These are phyloP conservation scores for Drosophila tani DNA, from an alignment of 1,140 invertebrate species.

Conservation along the genomic window DNA sequence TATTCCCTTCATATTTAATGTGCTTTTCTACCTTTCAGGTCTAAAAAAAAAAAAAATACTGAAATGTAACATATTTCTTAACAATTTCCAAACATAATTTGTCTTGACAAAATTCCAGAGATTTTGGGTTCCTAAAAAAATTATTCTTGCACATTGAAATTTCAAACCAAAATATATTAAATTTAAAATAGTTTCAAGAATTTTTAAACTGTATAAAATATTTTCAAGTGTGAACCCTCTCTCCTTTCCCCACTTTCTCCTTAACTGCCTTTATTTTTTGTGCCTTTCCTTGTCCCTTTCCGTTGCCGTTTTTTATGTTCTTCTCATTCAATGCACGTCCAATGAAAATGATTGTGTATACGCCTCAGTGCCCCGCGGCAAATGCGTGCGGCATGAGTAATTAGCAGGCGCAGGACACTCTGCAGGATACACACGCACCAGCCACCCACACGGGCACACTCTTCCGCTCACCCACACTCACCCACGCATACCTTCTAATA, in stretches of 20 bases:
- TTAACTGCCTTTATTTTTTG: constrained; percentile 17
- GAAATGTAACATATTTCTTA: not conserved
- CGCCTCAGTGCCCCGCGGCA: constrained; percentile 74
- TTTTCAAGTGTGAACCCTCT: not conserved
- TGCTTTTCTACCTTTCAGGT: not conserved
- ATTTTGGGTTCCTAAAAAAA: too few species aligned
- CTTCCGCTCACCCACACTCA: not conserved
- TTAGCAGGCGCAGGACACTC: constrained; percentile 64
- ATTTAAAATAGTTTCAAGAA: not conserved
- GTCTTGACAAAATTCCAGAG: too few species aligned
- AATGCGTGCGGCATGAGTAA: constrained; percentile 81
- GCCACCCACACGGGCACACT: constrained; percentile 10
- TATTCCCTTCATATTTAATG: not conserved
- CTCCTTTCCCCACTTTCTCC: not conserved
- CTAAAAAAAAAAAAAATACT: not conserved
- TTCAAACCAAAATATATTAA: too few species aligned
- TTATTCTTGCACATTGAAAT: too few species aligned
- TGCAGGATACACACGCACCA: constrained; percentile 37
- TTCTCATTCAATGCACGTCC: constrained; percentile 72
- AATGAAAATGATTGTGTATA: constrained; percentile 81
- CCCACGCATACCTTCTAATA: constrained; percentile 40
- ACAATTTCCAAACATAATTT: too few species aligned
- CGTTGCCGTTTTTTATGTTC: constrained; percentile 4
- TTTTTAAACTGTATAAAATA: not conserved
- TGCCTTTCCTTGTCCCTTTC: constrained; percentile 11